Conservation (phyloP, 2,888 invertebrate species). For the Punctoribates punctum region DNA sequence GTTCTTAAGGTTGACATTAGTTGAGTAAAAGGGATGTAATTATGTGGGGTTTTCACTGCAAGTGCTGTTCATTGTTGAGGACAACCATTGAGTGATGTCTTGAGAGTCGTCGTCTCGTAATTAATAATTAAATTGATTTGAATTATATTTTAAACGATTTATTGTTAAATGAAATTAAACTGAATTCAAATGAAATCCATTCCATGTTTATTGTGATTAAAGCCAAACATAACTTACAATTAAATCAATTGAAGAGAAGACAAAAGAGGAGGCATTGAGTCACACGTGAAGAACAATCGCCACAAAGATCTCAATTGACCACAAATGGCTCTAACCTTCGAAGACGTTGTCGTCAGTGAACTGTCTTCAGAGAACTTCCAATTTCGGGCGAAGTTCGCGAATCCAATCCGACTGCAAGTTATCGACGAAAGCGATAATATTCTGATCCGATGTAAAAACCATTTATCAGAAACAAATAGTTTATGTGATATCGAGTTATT, state of each 20-base stretch:
- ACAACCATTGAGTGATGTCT: constrained; percentile 8
- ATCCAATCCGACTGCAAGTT: constrained; percentile 33
- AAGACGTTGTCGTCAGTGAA: constrained; percentile 34
- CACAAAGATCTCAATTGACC: neutral
- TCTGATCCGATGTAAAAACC: constrained; percentile 32
- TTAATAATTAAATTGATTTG: neutral
- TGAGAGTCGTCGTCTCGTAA: neutral
- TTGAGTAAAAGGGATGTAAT: neutral
- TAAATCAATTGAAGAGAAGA: neutral
- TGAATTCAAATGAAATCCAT: constrained; percentile 11
- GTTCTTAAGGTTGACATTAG: no score
- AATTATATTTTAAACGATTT: neutral
- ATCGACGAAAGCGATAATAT: constrained; percentile 44
- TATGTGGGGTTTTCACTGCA: neutral
- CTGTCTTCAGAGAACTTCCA: neutral
- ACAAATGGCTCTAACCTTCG: constrained; percentile 31
- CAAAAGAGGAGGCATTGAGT: neutral
- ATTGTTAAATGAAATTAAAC: neutral
- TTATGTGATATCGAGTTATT: constrained; percentile 45
- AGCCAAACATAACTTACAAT: neutral
- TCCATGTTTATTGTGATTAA: constrained; percentile 6
- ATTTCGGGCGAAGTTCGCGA: neutral
- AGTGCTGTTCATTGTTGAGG: constrained; percentile 1
- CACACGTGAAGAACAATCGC: neutral
- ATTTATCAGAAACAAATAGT: constrained; percentile 34